phyloP scores from a whole-genome alignment of 35 echinoderm and acorn worm species.

The Amphiura filiformis region DNA sequence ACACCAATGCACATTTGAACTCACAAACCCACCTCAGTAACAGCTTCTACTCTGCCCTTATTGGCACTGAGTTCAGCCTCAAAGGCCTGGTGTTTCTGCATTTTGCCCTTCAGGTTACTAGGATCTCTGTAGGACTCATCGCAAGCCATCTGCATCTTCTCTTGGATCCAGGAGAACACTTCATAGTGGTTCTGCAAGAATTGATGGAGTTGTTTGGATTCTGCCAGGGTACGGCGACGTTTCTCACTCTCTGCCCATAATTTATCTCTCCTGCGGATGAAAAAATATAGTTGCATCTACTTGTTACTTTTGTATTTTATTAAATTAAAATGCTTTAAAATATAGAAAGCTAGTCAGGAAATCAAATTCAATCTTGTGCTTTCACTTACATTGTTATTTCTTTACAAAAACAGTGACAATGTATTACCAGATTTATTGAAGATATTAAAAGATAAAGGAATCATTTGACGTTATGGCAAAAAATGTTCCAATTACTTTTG shows the following conservation, averaged over 20 bases:
- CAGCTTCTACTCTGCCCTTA: conserved; percentile 53
- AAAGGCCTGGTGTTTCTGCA: conserved; percentile 86
- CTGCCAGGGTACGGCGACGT: conserved; percentile 20
- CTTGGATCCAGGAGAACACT: conserved; percentile 72
- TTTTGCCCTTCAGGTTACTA: conserved; percentile 72
- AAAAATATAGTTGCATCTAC: neutral
- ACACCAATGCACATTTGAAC: too few relatives aligned
- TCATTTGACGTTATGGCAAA: too few relatives aligned
- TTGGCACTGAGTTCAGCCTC: conserved; percentile 76
- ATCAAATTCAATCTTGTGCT: too few relatives aligned
- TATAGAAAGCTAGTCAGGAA: too few relatives aligned
- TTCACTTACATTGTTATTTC: too few relatives aligned
- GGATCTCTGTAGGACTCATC: conserved; percentile 75
- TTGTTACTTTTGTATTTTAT: neutral
- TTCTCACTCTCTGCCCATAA: conserved; percentile 35
- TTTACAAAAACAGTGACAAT: too few relatives aligned
- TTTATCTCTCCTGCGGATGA: conserved; percentile 54
- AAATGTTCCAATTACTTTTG: too few relatives aligned
- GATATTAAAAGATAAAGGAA: too few relatives aligned
- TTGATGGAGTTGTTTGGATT: conserved; percentile 67
- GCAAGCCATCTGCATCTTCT: conserved; percentile 68
- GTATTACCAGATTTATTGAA: too few relatives aligned
- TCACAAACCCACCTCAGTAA: conserved; percentile 41
- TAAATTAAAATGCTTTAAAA: neutral
- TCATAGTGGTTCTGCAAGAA: conserved; percentile 77